A percentile compares a stretch with the other conserved stretches of the same genome.
Evolutionary conservation across 1,140 invertebrate species (phyloP).

Genomic region (Anoplolepis gracilipes): DNA sequence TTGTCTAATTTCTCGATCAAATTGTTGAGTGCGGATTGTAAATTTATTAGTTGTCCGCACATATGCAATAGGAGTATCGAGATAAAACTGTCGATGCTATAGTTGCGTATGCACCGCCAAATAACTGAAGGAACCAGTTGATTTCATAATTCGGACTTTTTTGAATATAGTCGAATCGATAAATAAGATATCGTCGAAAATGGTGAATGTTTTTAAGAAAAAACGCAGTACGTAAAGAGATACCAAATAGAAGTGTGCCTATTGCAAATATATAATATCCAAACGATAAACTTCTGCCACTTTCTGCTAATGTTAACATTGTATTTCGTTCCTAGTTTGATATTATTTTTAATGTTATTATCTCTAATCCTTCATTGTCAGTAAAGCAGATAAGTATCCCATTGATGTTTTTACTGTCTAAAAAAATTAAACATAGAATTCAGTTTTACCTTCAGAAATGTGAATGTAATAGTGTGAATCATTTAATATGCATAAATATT

Average conservation of each 20-base stretch:
- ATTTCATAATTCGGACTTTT: conserved; percentile 84
- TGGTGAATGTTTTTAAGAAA: neutral
- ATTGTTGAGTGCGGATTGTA: conserved; percentile 31
- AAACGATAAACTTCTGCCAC: neutral
- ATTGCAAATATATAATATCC: neutral
- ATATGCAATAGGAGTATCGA: conserved; percentile 71
- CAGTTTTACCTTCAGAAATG: no score
- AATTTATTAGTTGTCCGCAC: conserved; percentile 65
- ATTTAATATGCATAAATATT: no score
- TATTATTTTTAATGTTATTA: neutral
- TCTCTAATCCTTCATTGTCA: neutral
- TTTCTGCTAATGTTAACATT: conserved; percentile 1
- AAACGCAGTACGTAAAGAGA: neutral
- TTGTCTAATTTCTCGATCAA: conserved; percentile 15
- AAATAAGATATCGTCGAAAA: neutral
- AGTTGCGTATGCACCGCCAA: neutral
- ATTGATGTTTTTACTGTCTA: conserved; percentile 18
- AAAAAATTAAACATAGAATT: neutral
- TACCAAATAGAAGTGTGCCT: neutral
- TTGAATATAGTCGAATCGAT: conserved; percentile 69
- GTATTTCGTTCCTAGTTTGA: neutral
- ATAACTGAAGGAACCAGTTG: conserved; percentile 81
- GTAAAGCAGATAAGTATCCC: conserved; percentile 2
- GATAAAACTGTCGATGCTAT: conserved; percentile 62
- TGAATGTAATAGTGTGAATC: no score